These are phyloP conservation scores for Meganola albula DNA, from an alignment of 2,888 invertebrate species.

Conservation along the genomic window DNA sequence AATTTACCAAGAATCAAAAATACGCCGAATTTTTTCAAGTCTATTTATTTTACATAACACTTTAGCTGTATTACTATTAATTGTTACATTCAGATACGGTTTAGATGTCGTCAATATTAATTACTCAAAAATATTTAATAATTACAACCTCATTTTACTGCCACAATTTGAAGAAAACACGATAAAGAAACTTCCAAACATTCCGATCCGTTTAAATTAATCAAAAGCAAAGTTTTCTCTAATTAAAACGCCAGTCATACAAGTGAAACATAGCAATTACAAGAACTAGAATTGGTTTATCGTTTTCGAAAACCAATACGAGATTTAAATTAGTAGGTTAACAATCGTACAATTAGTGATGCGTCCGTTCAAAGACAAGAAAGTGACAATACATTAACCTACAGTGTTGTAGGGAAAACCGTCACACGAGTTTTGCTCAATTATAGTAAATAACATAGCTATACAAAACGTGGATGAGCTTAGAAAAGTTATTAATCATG, in stretches of 20 bases:
- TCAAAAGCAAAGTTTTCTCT: constrained; percentile 24
- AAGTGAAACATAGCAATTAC: constrained; percentile 42
- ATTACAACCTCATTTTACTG: no score
- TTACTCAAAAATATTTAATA: no score
- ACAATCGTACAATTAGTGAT: constrained; percentile 67
- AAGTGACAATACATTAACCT: constrained; percentile 70
- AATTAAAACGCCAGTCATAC: constrained; percentile 46
- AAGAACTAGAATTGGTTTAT: constrained; percentile 36
- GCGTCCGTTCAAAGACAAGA: constrained; percentile 60
- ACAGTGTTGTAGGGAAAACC: constrained; percentile 65
- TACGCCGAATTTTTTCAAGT: no score
- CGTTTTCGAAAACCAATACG: constrained; percentile 51
- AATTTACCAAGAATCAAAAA: no score
- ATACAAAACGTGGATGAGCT: constrained; percentile 28
- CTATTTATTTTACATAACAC: no score
- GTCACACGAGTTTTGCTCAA: constrained; percentile 69
- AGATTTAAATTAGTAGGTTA: constrained; percentile 70
- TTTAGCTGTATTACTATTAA: no score
- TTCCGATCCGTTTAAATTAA: constrained; percentile 11
- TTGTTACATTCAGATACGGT: no score
- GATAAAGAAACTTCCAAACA: constrained; percentile 3
- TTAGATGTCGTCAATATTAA: no score
- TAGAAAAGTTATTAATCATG: no score
- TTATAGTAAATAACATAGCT: constrained; percentile 46
- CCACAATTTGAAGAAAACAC: not conserved